These are phyloP conservation scores for Eristalis intricaria DNA, from an alignment of 2,888 invertebrate genomes.

Conservation along the genomic window DNA sequence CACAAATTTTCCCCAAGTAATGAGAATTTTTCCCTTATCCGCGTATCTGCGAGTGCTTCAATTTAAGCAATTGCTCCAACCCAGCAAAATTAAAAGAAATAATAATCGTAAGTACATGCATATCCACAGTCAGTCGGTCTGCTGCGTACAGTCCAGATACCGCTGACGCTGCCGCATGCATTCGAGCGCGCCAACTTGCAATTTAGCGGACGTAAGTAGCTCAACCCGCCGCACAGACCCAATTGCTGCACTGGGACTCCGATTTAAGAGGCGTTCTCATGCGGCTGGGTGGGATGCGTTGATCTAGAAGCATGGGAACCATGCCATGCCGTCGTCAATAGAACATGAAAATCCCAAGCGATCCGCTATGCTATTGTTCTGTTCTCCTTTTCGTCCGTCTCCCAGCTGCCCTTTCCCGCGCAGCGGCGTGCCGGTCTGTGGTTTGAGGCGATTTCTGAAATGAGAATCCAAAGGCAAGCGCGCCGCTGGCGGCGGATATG, in stretches of 20 bases:
- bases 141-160: slow-evolving; percentile 45
- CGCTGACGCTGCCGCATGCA: slow-evolving; percentile 53
- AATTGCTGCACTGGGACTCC: slow-evolving; percentile 27
- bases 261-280: slow-evolving; percentile 21
- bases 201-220: slow-evolving; percentile 44
- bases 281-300: slow-evolving; percentile 43
- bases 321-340: slow-evolving; percentile 28
- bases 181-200: slow-evolving; percentile 42
- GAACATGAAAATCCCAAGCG: slow-evolving; percentile 5
- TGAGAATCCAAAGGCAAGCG: slow-evolving; percentile 10
- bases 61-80: slow-evolving; percentile 24
- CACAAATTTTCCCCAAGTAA: slow-evolving; percentile 54
- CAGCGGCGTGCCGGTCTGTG: not conserved
- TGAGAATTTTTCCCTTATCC: slow-evolving; percentile 11
- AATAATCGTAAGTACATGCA: not conserved
- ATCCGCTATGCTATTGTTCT: slow-evolving; percentile 27
- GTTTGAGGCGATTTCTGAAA: slow-evolving; percentile 14
- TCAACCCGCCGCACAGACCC: slow-evolving; percentile 24
- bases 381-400: not conserved
- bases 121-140: not conserved
- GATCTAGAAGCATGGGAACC: slow-evolving; percentile 58
- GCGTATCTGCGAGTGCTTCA: not conserved
- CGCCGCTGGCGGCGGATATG: slow-evolving; percentile 4
- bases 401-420: not conserved
- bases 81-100: slow-evolving; percentile 2